A percentile compares a stretch with the other conserved stretches of the same genome.
Conservation (phyloP, 2,113 vertebrate genomes). For the Paedocypris sp. region DNA sequence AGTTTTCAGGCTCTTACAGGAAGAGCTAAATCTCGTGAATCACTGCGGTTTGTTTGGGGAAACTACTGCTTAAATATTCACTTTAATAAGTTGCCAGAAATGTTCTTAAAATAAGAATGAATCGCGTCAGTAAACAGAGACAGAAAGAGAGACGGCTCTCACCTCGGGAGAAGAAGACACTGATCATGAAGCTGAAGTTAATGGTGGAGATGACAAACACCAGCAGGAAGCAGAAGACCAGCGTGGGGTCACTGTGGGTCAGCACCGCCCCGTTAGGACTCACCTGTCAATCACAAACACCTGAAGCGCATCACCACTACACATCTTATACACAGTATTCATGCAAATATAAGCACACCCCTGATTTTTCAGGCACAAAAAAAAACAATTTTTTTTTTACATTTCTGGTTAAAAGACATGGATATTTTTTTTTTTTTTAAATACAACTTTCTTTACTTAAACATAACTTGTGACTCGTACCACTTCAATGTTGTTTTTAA, state of each 20-base stretch:
- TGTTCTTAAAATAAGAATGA: too few relatives aligned
- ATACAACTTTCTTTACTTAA: too few relatives aligned
- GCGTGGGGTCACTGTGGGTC: constrained; percentile 76
- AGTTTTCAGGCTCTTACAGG: neutral
- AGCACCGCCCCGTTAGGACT: constrained; percentile 79
- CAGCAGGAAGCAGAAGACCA: constrained; percentile 83
- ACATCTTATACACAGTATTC: too few relatives aligned
- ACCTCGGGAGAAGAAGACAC: constrained; percentile 93
- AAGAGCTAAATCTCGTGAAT: neutral
- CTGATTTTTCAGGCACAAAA: too few relatives aligned
- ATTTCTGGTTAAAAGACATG: too few relatives aligned
- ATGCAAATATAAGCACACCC: too few relatives aligned
- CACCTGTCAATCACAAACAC: constrained; percentile 55
- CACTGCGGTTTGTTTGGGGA: neutral
- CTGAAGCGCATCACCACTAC: neutral
- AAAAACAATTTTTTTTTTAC: too few relatives aligned
- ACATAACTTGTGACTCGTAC: too few relatives aligned
- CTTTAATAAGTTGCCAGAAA: too few relatives aligned
- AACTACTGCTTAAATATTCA: too few relatives aligned
- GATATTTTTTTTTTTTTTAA: too few relatives aligned
- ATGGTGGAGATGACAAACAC: constrained; percentile 78
- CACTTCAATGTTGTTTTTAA: too few relatives aligned
- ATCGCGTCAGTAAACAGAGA: neutral
- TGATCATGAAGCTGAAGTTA: constrained; percentile 98
- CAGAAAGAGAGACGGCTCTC: constrained; percentile 13